Conservation (phyloP, 2,113 vertebrate species). For the Cryptomyrus ogoouensis region DNA sequence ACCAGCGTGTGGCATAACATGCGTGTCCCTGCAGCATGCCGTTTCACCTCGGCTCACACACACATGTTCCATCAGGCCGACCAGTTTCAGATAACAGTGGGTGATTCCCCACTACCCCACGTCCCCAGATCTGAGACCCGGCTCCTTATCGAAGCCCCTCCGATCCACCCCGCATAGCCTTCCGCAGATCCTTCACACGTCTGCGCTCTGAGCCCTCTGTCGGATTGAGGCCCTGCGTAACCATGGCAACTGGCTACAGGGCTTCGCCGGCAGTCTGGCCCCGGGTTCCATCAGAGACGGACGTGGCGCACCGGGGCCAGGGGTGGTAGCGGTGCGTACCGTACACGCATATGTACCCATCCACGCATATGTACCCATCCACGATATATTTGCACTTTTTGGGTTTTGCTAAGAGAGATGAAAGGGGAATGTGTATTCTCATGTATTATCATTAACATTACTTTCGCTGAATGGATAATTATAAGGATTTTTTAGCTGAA, state of each 20-base stretch:
- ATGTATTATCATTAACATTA: neutral
- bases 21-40: neutral
- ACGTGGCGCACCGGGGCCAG: neutral
- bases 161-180: neutral
- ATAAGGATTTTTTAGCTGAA: neutral
- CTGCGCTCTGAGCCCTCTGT: conserved; percentile 48
- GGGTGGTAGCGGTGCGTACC: neutral
- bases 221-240: conserved; percentile 63
- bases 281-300: conserved; percentile 41
- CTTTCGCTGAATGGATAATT: neutral
- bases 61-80: neutral
- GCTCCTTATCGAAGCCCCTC: neutral
- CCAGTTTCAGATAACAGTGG: neutral
- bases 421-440: neutral
- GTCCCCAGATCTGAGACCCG: neutral
- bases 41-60: neutral
- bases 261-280: conserved; percentile 58
- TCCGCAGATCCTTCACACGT: conserved; percentile 62
- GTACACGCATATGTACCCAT: neutral
- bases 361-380: neutral
- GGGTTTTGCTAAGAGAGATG: neutral
- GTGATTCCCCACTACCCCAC: neutral
- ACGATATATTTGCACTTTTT: neutral
- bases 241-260: conserved; percentile 65
- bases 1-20: neutral